Percentiles rank a stretch among this genome's conserved stretches.
These are phyloP conservation scores for Diadegma fenestrale DNA, from an alignment of 2,888 invertebrate genomes.

Conservation along the genomic window DNA sequence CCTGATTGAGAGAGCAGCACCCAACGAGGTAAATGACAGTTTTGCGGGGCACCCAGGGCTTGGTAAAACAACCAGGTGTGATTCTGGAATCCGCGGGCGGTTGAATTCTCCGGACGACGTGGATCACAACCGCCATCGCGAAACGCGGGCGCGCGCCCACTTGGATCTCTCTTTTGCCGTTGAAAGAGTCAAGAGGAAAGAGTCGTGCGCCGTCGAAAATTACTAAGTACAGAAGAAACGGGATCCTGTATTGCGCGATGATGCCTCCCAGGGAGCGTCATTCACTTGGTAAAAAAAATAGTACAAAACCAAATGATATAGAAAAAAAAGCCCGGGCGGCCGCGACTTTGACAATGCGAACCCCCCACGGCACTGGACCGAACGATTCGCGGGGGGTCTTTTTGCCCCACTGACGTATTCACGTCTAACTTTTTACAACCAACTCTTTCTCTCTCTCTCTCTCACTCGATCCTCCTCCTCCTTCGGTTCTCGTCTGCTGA, in stretches of 20 bases:
- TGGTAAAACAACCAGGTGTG: conserved; percentile 77
- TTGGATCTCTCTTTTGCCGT: conserved; percentile 39
- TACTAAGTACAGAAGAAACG: conserved; percentile 76
- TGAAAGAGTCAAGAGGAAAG: conserved; percentile 66
- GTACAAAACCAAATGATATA: conserved; percentile 52
- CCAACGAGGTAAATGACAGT: conserved; percentile 45
- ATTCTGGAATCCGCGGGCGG: conserved; percentile 70
- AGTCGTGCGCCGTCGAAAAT: conserved; percentile 79
- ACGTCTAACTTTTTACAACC: conserved; percentile 68
- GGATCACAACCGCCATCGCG: conserved; percentile 71
- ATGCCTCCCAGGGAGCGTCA: conserved; percentile 83
- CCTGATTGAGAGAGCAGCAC: conserved; percentile 33
- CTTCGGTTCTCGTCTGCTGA: not conserved
- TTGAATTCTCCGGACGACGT: conserved; percentile 77
- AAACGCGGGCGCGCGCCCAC: conserved; percentile 28
- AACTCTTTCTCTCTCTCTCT: conserved; percentile 44
- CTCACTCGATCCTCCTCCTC: conserved; percentile 32
- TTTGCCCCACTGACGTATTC: conserved; percentile 74
- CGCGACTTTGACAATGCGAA: conserved; percentile 81
- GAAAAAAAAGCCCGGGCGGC: conserved; percentile 76
- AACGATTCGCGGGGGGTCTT: conserved; percentile 81
- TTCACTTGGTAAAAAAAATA: conserved; percentile 76
- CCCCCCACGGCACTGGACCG: conserved; percentile 76
- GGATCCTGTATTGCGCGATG: conserved; percentile 74
- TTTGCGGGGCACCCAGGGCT: conserved; percentile 25